A percentile compares a stretch with the other conserved stretches of the same genome.
Evolutionary conservation across 2,797 vertebrate genomes (phyloP).

Genomic region (Oreonectes daqikongensis): DNA sequence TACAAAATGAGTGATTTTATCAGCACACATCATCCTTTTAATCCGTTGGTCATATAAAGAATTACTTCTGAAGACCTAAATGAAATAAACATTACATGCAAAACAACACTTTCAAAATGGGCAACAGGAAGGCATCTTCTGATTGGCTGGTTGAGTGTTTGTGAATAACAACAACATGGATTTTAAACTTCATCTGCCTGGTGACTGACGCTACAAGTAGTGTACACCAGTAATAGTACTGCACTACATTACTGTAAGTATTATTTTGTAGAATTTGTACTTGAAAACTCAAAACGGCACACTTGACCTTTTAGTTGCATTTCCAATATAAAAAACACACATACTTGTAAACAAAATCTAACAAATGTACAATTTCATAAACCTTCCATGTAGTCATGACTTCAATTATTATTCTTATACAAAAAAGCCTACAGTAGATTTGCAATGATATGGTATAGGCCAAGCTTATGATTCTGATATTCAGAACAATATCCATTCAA

Average conservation of each 20-base stretch:
- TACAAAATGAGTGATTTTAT: background rate
- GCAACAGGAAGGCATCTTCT: background rate
- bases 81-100: background rate
- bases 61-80: background rate
- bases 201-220: background rate
- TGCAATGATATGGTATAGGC: too few relatives aligned
- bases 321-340: background rate
- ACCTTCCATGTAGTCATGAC: too few relatives aligned
- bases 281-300: constrained; percentile 7
- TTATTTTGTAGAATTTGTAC: constrained; percentile 2
- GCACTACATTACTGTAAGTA: background rate
- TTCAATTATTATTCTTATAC: too few relatives aligned
- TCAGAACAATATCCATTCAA: background rate
- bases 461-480: background rate
- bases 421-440: too few relatives aligned
- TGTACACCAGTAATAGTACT: background rate
- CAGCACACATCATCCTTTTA: constrained; percentile 5
- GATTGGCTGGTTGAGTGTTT: background rate
- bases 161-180: background rate
- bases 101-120: background rate
- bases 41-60: constrained; percentile 7
- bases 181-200: background rate
- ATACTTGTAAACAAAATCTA: background rate
- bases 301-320: background rate
- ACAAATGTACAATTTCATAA: too few relatives aligned